These are phyloP conservation scores for Leptinotarsa defecta DNA, from an alignment of 1,140 invertebrate species.

Conservation along the genomic window DNA sequence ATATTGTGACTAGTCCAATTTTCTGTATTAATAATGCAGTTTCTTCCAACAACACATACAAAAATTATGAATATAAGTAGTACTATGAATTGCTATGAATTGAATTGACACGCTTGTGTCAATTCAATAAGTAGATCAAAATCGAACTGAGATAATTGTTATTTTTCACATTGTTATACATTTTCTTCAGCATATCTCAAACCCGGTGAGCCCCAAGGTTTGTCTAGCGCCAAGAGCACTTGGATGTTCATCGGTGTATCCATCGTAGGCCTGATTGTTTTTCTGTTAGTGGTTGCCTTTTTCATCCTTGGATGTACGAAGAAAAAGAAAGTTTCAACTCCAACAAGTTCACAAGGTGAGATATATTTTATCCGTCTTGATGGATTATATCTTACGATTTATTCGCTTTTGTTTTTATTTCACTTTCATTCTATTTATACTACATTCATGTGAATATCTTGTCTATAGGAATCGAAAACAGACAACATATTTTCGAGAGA, in stretches of 20 bases:
- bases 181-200: slow-evolving; percentile 70
- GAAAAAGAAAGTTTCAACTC: slow-evolving; percentile 56
- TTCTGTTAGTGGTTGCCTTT: slow-evolving; percentile 66
- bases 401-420: no score
- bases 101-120: no score
- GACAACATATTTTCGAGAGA: slow-evolving; percentile 46
- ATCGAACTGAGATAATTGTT: not conserved
- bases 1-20: no score
- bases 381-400: no score
- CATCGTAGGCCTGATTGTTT: slow-evolving; percentile 64
- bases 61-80: no score
- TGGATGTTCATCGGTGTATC: slow-evolving; percentile 68
- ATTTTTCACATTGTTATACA: not conserved
- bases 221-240: slow-evolving; percentile 65
- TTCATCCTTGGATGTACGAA: slow-evolving; percentile 66
- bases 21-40: no score
- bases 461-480: slow-evolving; percentile 33
- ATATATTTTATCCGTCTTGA: slow-evolving; percentile 32
- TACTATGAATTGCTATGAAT: no score
- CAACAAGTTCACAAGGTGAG: slow-evolving; percentile 37
- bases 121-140: no score
- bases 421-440: no score
- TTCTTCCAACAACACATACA: no score
- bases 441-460: no score
- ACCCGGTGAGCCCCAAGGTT: slow-evolving; percentile 66